Conservation (phyloP, 2,888 invertebrate species). For the Steromphala cineraria region DNA sequence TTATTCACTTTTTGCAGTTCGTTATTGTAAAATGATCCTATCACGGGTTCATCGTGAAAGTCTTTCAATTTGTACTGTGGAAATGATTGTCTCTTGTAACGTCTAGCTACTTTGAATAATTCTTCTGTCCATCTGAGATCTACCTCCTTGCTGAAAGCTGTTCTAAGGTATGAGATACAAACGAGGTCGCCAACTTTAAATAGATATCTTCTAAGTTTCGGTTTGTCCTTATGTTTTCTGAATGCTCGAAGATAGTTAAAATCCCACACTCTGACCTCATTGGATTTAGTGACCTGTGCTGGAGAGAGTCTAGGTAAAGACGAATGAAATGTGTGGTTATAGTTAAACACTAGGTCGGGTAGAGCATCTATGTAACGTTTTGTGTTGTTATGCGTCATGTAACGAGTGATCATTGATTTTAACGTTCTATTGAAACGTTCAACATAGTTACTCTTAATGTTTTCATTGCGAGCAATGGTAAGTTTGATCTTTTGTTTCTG, state of each 20-base stretch:
- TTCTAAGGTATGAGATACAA: constrained; percentile 9
- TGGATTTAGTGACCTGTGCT: not conserved
- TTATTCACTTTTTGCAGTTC: not conserved
- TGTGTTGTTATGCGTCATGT: constrained; percentile 5
- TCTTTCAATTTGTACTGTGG: not conserved
- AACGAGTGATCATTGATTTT: not conserved
- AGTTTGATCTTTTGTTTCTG: not conserved
- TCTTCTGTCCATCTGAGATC: constrained; percentile 15
- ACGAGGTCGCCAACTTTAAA: constrained; percentile 1
- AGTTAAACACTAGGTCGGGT: not conserved
- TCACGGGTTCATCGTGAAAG: not conserved
- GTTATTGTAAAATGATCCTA: not conserved
- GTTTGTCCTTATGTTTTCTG: not conserved
- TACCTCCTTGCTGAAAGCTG: not conserved
- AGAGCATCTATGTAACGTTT: not conserved
- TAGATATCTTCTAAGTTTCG: not conserved
- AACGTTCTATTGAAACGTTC: not conserved
- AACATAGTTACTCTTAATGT: not conserved
- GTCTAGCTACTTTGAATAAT: not conserved
- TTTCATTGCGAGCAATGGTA: not conserved
- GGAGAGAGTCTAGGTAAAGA: not conserved
- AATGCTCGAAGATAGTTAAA: not conserved
- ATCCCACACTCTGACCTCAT: not conserved
- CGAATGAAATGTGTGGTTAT: not conserved
- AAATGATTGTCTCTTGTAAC: not conserved